These are phyloP conservation scores for Holocentrus rufus DNA, from an alignment of 2,797 vertebrate genomes.

Conservation along the genomic window DNA sequence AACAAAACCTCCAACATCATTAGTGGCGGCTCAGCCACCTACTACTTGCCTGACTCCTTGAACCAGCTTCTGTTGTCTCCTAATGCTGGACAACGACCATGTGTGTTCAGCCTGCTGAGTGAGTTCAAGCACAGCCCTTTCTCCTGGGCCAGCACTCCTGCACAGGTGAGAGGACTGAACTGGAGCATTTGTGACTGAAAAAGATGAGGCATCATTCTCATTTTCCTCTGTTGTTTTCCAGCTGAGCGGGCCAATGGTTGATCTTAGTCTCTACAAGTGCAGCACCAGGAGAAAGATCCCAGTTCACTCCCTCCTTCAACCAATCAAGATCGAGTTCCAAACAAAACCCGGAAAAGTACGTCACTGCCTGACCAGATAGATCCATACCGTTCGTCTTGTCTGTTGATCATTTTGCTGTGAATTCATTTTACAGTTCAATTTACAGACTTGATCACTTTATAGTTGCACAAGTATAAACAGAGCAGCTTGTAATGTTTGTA, in stretches of 20 bases:
- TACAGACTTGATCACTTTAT: no score
- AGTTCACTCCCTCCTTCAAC: conserved; percentile 67
- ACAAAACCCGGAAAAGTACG: conserved; percentile 71
- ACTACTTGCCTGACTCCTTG: conserved; percentile 74
- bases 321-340: conserved; percentile 75
- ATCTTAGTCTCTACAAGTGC: conserved; percentile 81
- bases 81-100: conserved; percentile 38
- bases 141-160: conserved; percentile 34
- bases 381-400: background rate
- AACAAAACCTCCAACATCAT: conserved; percentile 55
- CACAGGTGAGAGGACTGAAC: conserved; percentile 63
- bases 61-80: conserved; percentile 41
- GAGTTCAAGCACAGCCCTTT: conserved; percentile 75
- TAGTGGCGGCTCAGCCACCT: conserved; percentile 61
- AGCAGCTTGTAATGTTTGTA: background rate
- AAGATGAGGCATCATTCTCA: background rate
- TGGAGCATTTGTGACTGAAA: background rate
- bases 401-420: background rate
- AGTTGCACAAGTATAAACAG: no score
- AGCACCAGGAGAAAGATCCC: conserved; percentile 76
- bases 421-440: background rate
- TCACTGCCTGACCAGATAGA: background rate
- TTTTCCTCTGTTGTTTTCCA: conserved; percentile 57
- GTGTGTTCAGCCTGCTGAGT: conserved; percentile 76
- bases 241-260: conserved; percentile 74